phyloP scores from a whole-genome alignment of 1,140 invertebrate genomes.

The Oryzaephilus surinamensis region DNA sequence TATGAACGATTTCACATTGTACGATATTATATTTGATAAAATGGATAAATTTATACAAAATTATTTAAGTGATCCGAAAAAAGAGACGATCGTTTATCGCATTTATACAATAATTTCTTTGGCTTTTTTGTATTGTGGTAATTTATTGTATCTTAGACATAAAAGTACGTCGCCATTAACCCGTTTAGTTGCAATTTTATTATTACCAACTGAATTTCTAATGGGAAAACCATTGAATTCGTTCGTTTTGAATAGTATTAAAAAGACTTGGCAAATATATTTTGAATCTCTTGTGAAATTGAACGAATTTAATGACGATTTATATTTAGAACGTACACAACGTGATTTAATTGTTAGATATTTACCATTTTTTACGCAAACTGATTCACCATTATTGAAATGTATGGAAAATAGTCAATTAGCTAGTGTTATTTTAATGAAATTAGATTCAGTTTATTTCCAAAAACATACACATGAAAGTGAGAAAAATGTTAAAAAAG shows the following conservation, averaged over 20 bases:
- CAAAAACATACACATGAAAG: conserved; percentile 20
- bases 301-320: conserved; percentile 19
- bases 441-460: conserved; percentile 24
- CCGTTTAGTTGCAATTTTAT: conserved; percentile 20
- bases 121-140: conserved; percentile 23
- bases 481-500: conserved; percentile 26
- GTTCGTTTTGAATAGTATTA: conserved; percentile 22
- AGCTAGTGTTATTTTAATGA: conserved; percentile 23
- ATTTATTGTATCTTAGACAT: conserved; percentile 25
- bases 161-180: conserved; percentile 22
- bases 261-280: conserved; percentile 29
- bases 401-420: conserved; percentile 13
- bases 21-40: conserved; percentile 9
- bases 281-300: conserved; percentile 23
- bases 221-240: conserved; percentile 20
- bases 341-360: conserved; percentile 28
- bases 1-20: too few relatives aligned
- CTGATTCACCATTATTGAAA: conserved; percentile 23
- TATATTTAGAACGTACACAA: conserved; percentile 27
- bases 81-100: conserved; percentile 19
- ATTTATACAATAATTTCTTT: conserved; percentile 24
- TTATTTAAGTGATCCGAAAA: conserved; percentile 22
- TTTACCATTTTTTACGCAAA: conserved; percentile 24
- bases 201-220: conserved; percentile 28
- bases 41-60: conserved; percentile 20